phyloP scores from a whole-genome alignment of 2,797 vertebrate genomes.

The Bufotes viridis region DNA sequence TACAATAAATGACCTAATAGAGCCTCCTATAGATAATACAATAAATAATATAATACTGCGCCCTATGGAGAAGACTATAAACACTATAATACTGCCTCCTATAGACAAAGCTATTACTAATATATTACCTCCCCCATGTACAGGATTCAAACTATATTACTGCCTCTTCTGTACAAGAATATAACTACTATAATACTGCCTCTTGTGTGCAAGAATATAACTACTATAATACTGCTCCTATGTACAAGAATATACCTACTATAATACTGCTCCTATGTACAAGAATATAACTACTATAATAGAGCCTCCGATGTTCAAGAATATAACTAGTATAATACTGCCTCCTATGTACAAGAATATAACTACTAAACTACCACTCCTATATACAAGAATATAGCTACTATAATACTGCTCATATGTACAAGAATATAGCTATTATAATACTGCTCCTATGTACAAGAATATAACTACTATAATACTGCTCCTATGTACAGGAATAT shows the following conservation, averaged over 20 bases:
- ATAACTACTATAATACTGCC: conserved; percentile 8
- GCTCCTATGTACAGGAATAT: background rate
- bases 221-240: background rate
- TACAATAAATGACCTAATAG: background rate
- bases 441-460: background rate
- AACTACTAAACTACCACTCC: background rate
- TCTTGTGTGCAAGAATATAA: background rate
- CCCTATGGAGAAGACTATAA: background rate
- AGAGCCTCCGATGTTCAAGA: background rate
- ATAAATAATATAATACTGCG: background rate
- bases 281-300: background rate
- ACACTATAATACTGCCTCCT: background rate
- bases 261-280: background rate
- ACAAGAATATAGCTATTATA: background rate
- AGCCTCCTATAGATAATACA: background rate
- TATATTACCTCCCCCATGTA: background rate
- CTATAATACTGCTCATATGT: background rate
- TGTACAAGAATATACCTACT: conserved; percentile 3
- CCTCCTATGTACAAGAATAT: background rate
- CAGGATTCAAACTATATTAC: background rate
- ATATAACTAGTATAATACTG: no score
- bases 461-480: background rate
- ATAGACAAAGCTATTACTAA: background rate
- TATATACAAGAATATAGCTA: background rate
- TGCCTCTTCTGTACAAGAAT: background rate